Percentiles rank a stretch among this genome's conserved stretches.
These are phyloP conservation scores for Chiloscyllium plagiosum DNA, from an alignment of 2,113 vertebrate species.

Conservation along the genomic window DNA sequence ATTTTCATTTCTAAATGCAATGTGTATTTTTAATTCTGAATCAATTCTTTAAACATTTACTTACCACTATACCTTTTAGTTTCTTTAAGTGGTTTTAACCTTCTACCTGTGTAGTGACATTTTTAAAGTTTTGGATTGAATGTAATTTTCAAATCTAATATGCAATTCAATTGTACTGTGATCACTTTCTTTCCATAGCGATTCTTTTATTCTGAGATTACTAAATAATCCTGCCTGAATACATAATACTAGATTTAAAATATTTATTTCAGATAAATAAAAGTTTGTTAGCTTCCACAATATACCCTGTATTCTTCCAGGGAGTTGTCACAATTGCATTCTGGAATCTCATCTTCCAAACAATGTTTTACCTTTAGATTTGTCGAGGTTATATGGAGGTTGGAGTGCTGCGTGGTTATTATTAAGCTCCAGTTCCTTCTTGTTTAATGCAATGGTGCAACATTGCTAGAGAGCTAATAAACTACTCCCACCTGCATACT, in stretches of 20 bases:
- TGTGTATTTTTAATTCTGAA: not conserved
- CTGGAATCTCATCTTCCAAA: not conserved
- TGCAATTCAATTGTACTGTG: not conserved
- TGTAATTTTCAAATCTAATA: not conserved
- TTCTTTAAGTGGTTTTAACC: not conserved
- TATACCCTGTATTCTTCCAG: not conserved
- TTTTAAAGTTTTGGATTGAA: not conserved
- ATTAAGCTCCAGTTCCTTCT: not conserved
- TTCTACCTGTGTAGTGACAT: not conserved
- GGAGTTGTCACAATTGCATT: not conserved
- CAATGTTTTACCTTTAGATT: not conserved
- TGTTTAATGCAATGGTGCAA: not conserved
- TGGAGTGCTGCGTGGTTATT: not conserved
- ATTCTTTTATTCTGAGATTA: not conserved
- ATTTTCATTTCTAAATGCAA: not conserved
- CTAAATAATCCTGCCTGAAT: not conserved
- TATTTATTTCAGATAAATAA: not conserved
- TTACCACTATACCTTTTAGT: not conserved
- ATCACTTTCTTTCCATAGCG: not conserved
- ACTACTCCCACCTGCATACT: not conserved
- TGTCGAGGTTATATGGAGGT: not conserved
- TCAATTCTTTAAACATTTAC: not conserved
- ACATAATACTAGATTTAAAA: not conserved
- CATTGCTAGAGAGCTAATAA: not conserved
- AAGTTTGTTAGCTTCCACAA: not conserved